phyloP scores from a whole-genome alignment of 2,797 vertebrate genomes.

The Danio albolineatus region DNA sequence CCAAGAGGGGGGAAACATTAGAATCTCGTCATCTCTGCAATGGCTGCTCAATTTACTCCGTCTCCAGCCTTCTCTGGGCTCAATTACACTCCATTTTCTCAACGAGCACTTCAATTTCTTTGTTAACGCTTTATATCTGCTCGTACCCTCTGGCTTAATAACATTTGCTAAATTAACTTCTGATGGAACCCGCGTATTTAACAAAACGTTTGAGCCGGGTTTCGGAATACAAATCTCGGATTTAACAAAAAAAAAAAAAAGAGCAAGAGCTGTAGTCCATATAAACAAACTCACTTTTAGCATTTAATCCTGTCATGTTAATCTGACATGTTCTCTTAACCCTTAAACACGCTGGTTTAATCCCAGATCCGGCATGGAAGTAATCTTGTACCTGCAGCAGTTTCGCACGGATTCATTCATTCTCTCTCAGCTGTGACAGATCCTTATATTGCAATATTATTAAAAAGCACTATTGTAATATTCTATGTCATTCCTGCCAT shows the following conservation, averaged over 20 bases:
- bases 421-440: slow-evolving; percentile 6
- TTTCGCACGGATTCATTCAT: neutral
- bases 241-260: neutral
- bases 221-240: slow-evolving; percentile 21
- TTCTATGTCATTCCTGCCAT: slow-evolving; percentile 9
- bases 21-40: slow-evolving; percentile 55
- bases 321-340: slow-evolving; percentile 62
- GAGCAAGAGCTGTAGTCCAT: neutral
- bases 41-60: slow-evolving; percentile 58
- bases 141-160: slow-evolving; percentile 62
- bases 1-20: slow-evolving; percentile 49
- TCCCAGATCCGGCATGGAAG: slow-evolving; percentile 34
- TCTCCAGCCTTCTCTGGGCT: slow-evolving; percentile 70
- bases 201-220: slow-evolving; percentile 9
- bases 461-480: slow-evolving; percentile 14
- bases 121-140: slow-evolving; percentile 66
- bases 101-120: slow-evolving; percentile 63
- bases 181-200: slow-evolving; percentile 31
- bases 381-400: slow-evolving; percentile 8
- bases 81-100: slow-evolving; percentile 73
- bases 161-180: slow-evolving; percentile 46
- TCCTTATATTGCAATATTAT: neutral
- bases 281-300: slow-evolving; percentile 35
- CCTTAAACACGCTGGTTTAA: slow-evolving; percentile 50
- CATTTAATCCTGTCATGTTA: slow-evolving; percentile 52